Evolutionary conservation across 2,113 vertebrate genomes (phyloP), one percentile per base, ranked within the genome.

Genomic region (Rafetus swinhoei): DNA sequence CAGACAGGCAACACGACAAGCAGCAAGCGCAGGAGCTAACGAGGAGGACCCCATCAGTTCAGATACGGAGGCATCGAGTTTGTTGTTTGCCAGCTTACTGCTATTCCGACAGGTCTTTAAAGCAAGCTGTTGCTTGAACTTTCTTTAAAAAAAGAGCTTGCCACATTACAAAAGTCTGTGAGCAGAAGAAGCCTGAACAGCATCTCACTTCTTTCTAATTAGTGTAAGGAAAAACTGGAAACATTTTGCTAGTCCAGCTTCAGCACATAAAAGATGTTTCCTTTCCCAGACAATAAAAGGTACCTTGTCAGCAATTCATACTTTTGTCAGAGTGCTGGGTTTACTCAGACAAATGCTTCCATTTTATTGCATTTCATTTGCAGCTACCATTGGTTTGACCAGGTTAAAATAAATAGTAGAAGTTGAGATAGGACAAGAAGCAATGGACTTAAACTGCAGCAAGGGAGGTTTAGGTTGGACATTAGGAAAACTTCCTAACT

Each of bases 21-120:
- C 55, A 84, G 59, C 69, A 79, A 81, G n/a, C 69, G 82, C 32
- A 27, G 85, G 93, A 55, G 65, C 59, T 92, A 85, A 87, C 72
- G 77, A 94, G 79, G 35, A 90, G 65, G 84, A 76, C 10, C 10
- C 25, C 80, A 92, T 91, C 83, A n/a, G 53, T 56, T 88, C 81
- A 93, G 53, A 60, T 72, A 54, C 92, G 57, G 29, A 21, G 52
- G 7, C 32, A 94, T 16, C 12, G 80, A n/a, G 24, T 80, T 85
- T 1, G 0, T 77, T 90, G 55, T 72, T 92, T 95, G 59, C 65
- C 89, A 65, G 8, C 50, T 92, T 74, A 45, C 81, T 81, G 56
- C 52, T 88, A 62, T n/a, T 84, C 85, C 87, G 65, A 52, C 59
- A 85, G 24, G n/a, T 27, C 85, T 94, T 80, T 88, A 89, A 81